Evolutionary conservation across 2,113 vertebrate species (phyloP).

Genomic region (Piaya cayana): DNA sequence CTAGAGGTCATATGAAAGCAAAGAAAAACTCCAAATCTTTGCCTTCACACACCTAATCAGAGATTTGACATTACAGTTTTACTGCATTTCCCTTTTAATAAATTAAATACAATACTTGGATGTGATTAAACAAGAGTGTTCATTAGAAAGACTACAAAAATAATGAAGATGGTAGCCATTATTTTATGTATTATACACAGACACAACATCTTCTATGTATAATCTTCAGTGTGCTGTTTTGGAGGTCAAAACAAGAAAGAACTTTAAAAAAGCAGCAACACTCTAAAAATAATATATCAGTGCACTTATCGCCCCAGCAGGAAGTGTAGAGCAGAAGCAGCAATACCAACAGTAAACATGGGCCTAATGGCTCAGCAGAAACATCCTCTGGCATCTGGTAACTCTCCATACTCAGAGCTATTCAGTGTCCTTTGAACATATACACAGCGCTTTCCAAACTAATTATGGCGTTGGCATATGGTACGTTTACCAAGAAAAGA

Average conservation of each 20-base stretch:
- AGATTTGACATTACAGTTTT: neutral
- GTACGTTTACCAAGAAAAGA: conserved; percentile 6
- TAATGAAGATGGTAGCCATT: neutral
- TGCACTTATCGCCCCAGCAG: neutral
- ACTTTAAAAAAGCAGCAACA: neutral
- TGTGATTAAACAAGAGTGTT: neutral
- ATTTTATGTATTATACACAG: neutral
- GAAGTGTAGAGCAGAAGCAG: neutral
- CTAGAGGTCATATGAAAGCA: neutral
- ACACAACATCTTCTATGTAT: neutral
- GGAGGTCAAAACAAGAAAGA: neutral
- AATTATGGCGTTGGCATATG: neutral
- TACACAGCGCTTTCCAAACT: neutral
- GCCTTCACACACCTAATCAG: neutral
- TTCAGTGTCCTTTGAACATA: neutral
- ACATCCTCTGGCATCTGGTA: neutral
- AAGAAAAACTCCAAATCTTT: neutral
- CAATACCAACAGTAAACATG: neutral
- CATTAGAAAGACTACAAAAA: neutral
- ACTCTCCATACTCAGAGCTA: neutral
- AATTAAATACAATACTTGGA: neutral
- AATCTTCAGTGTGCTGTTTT: neutral
- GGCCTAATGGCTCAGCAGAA: neutral
- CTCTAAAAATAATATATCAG: neutral
- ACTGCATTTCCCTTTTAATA: neutral